Base-by-base conservation (phyloP, 2,797 vertebrate species). In the Sitta carolinensis region DNA sequence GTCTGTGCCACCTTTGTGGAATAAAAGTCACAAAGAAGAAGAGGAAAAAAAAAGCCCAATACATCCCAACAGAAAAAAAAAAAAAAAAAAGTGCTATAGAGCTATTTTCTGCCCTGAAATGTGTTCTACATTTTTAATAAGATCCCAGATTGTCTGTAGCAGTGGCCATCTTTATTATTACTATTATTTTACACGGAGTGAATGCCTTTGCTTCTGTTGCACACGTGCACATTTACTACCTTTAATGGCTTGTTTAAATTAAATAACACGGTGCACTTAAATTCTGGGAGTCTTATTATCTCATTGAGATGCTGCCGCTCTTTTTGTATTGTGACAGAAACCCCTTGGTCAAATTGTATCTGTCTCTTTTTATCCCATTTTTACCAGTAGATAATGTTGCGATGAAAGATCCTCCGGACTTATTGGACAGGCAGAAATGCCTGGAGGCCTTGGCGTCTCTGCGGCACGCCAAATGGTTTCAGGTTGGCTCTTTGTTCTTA, bases 381-480 rank as follows among this genome's bases (percentile, higher is more conserved):
- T 99, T 98, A 99, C 98, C 98, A 98, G 98, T 99, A 99, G 99
- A 99, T 98, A 99, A 98, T 98, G 98, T 98, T 98, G 98, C 98
- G 98, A 98, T 99, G 98, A 99, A 98, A 98, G 98, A 99, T 97
- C 97, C 98, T 97, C 98, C 98, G 98, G 99, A 99, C 98, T 98
- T 99, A 98, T 97, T 99, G 99, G 99, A 99, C 98, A 99, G 99
- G 99, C 99, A 99, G 98, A 99, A 99, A 98, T 99, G 99, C 98
- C 99, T 99, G 98, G 98, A 99, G 96, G 99, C 99, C 98, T 99
- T 99, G 99, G 99, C 99, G 98, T 99, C 99, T 98, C 99, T 99
- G 98, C 99, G 99, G 98, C 99, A 99, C 99, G 98, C 99, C 98
- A 99, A 99, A 98, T 99, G 99, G 99, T 99, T 99, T 98, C 99